phyloP scores from a whole-genome alignment of 2,888 invertebrate genomes.

The Seladonia tumulorum region DNA sequence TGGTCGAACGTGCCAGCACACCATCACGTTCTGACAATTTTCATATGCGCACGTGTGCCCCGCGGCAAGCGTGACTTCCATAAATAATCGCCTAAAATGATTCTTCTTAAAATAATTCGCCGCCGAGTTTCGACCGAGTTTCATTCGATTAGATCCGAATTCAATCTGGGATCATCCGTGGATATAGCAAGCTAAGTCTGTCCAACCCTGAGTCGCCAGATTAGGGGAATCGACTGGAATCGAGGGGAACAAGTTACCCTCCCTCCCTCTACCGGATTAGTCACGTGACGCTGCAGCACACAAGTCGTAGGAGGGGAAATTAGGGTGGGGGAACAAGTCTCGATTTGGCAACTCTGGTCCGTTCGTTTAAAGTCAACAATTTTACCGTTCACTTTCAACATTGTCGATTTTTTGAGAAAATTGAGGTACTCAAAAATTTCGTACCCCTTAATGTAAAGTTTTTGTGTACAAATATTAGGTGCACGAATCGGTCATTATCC shows the following conservation, averaged over 20 bases:
- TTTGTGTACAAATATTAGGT: no score
- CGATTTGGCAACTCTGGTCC: no score
- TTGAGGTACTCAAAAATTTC: no score
- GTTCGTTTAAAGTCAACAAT: not conserved
- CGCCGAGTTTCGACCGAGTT: not conserved
- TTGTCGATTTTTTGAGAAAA: not conserved
- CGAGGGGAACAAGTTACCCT: no score
- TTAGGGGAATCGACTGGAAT: no score
- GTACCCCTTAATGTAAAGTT: no score
- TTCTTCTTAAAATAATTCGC: constrained; percentile 32
- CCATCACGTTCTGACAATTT: constrained; percentile 57
- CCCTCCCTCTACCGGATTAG: no score
- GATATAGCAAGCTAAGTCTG: not conserved
- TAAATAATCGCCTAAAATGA: constrained; percentile 40
- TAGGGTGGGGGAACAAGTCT: no score
- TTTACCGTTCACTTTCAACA: not conserved
- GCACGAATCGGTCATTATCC: no score
- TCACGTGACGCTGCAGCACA: no score
- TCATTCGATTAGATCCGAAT: not conserved
- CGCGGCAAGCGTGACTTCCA: constrained; percentile 33
- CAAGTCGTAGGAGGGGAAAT: no score
- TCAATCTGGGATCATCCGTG: not conserved
- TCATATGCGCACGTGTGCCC: constrained; percentile 35
- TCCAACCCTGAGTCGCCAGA: not conserved
- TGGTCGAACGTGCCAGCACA: constrained; percentile 33